Conservation (phyloP, 1,140 invertebrate species). For the Ylistrum balloti region DNA sequence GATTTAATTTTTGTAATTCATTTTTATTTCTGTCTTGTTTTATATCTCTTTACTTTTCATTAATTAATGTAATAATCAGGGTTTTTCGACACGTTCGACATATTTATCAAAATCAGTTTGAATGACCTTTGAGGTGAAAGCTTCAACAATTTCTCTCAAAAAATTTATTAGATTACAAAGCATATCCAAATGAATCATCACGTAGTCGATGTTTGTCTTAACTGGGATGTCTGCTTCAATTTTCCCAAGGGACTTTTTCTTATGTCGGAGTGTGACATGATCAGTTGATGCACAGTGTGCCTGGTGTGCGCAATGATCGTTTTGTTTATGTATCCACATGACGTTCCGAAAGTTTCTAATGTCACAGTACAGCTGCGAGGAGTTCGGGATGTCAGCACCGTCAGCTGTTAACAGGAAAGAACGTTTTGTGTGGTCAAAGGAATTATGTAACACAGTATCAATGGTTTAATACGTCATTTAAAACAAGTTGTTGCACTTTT, state of each 20-base stretch:
- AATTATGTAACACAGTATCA: neutral
- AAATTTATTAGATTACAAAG: neutral
- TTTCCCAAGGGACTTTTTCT: conserved; percentile 19
- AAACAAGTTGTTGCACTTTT: conserved; percentile 4
- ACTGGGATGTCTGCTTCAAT: neutral
- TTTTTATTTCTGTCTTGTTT: too few relatives aligned
- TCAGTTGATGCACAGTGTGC: neutral
- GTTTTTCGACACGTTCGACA: too few relatives aligned
- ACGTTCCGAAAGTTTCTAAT: conserved; percentile 26
- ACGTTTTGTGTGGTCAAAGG: conserved; percentile 2
- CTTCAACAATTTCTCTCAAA: neutral
- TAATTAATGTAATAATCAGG: too few relatives aligned
- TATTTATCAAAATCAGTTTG: too few relatives aligned
- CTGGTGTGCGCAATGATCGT: conserved; percentile 1
- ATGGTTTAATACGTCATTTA: neutral
- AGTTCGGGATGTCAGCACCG: conserved; percentile 13
- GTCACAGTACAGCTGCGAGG: neutral
- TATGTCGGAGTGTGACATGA: neutral
- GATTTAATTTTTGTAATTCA: too few relatives aligned
- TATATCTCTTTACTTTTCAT: too few relatives aligned
- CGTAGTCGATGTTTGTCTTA: neutral
- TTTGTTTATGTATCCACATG: conserved; percentile 22
- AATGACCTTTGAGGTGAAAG: too few relatives aligned
- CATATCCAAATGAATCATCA: neutral
- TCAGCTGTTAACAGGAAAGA: neutral